Base-by-base conservation (phyloP, 2,888 invertebrate species). In the Psylliodes chrysocephalus region DNA sequence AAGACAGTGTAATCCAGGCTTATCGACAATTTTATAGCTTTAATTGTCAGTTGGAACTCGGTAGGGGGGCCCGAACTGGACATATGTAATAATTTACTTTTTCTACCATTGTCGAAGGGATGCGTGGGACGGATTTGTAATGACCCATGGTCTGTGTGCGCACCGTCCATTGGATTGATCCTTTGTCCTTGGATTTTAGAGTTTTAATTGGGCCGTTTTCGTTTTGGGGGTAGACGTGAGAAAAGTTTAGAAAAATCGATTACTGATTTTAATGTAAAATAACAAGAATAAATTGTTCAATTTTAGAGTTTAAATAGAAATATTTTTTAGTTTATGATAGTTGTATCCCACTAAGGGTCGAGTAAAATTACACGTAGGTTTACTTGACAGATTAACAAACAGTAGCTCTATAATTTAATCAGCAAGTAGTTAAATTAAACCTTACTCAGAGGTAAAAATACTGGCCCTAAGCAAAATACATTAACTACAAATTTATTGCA, bases 1-100 rank as follows among this genome's bases (percentile, higher is more conserved):
- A 76, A 75, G 74, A 76, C 75, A 71, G 67, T 72, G 73, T 76
- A 76, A 76, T 76, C 73, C 75, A 53, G 61, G 74, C 75, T 75
- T 73, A 73, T 68, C 71, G 69, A 67, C 76, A 75, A 76, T 76
- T 76, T 76, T 75, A 77, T 77, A 75, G 76, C 77, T 75, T 76
- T 76, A 76, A 77, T 77, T 77, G 76, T 76, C 69, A 62, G 63
- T 61, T 64, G 49, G 30, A 55, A 60, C 53, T 56, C 63, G 65
- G 68, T 52, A 62, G 56, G 53, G 59, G 69, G 69, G 63, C 51
- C 61, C n/a, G 40, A 35, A 67, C 63, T 64, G 68, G 70, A 71
- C 69, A 71, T 66, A 70, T 71, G 70, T 70, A 67, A 73, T 72
- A 67, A 70, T 67, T 70, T 67, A 68, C 64, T 55, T 62, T 67